Evolutionary conservation across 2,113 vertebrate species (phyloP).

Genomic region (Cyprinodon tularosa): DNA sequence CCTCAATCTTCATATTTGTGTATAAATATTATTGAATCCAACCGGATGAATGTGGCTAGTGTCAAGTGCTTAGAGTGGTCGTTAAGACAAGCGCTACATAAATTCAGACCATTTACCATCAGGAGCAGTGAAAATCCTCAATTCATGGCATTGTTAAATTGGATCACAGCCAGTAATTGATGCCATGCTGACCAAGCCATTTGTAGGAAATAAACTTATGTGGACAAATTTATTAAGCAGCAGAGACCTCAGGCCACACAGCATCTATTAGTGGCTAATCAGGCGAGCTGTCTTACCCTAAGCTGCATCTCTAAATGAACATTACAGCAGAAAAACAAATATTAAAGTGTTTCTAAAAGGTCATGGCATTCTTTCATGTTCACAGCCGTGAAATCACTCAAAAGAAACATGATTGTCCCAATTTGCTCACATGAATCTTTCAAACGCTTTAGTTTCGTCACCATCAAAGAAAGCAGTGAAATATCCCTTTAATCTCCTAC

Average conservation of each 20-base stretch:
- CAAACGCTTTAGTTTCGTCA: neutral
- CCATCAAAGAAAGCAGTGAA: neutral
- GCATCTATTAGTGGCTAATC: conserved; percentile 66
- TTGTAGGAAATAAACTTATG: conserved; percentile 55
- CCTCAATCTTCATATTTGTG: no score
- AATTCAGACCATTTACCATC: conserved; percentile 5
- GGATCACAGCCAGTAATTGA: conserved; percentile 71
- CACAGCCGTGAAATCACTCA: neutral
- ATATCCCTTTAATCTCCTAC: neutral
- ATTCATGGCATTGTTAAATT: conserved; percentile 58
- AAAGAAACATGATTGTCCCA: neutral
- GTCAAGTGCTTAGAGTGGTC: no score
- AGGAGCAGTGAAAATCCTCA: conserved; percentile 32
- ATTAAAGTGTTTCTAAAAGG: neutral
- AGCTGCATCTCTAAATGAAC: neutral
- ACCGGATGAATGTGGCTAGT: no score
- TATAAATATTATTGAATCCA: no score
- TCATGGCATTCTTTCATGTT: neutral
- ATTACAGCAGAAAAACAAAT: neutral
- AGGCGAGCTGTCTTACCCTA: conserved; percentile 24
- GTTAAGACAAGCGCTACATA: no score
- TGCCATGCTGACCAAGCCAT: conserved; percentile 30
- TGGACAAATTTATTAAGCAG: conserved; percentile 68
- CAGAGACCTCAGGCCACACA: conserved; percentile 55
- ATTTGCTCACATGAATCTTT: conserved; percentile 1